Evolutionary conservation across 2,797 vertebrate species (phyloP).

Genomic region (Lagorchestes hirsutus): DNA sequence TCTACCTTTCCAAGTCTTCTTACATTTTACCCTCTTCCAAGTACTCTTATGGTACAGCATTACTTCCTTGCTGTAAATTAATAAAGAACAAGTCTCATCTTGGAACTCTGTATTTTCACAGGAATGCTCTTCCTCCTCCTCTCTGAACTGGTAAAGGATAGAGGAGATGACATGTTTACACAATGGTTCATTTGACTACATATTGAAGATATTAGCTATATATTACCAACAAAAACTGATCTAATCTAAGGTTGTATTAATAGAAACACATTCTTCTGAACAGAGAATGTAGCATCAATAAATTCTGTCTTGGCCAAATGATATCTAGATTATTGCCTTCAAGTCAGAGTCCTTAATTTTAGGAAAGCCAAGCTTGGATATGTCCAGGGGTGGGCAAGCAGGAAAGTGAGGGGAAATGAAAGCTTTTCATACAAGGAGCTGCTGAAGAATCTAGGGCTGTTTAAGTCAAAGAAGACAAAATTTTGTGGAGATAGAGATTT

Average conservation of each 20-base stretch:
- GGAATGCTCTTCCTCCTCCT: not conserved
- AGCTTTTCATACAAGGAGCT: not conserved
- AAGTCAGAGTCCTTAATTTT: not conserved
- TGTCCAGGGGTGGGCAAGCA: not conserved
- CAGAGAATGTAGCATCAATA: not conserved
- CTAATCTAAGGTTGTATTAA: not conserved
- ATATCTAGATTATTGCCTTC: not conserved
- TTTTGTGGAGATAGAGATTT: not conserved
- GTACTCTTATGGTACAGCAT: not conserved
- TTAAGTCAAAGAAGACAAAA: not conserved
- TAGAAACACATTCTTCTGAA: not conserved
- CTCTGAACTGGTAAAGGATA: not conserved
- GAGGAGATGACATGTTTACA: not conserved
- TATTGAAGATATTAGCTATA: too few relatives aligned
- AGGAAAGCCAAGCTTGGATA: not conserved
- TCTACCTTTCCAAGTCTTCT: not conserved
- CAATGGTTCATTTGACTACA: not conserved
- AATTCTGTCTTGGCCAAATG: not conserved
- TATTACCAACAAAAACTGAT: not conserved
- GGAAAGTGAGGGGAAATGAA: not conserved
- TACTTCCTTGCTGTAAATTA: not conserved
- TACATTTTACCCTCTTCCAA: not conserved
- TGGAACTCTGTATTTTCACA: not conserved
- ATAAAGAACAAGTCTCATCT: not conserved
- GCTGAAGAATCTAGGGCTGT: not conserved